Evolutionary conservation across 2,797 vertebrate genomes (phyloP), one percentile per base, ranked within the genome.

Genomic region (Protosalanx chinensis): DNA sequence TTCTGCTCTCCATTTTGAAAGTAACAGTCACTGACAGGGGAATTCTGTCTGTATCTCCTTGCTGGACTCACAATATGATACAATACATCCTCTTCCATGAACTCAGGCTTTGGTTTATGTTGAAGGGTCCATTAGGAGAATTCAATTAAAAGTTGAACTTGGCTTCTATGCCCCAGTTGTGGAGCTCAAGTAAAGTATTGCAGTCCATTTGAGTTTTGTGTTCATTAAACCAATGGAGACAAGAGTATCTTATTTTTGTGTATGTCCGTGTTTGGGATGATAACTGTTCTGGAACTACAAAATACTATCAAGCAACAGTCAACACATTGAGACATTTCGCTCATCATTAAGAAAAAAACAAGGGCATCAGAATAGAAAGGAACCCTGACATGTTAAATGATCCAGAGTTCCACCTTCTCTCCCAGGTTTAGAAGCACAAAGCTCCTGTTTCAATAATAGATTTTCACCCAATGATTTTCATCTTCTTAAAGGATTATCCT

Each of bases 401-500:
- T 71, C 72, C 51, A 29, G 13, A 72, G 56, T 74, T 86, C 77
- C 72, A 59, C 68, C 64, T 76, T 63, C 61, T 27, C 27, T 35
- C 20, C 5, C 76, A 69, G 78, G 76, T 80, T 70, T 37, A 59
- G 68, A 64, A 78, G 78, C 73, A 90, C 88, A 90, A 85, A 86
- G 81, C 74, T 74, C 49, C 75, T 90, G 84, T 88, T 84, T 53
- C 7, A 83, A 77, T 18, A 35, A 67, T 71, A 82, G 76, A 59
- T 82, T 60, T 69, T 70, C 68, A 70, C 13, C 7, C 35, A 67
- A 49, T 20, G 8, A 18, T 87, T 23, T 88, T 79, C 77, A 72
- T 85, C 80, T 84, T 80, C 81, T 86, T 82, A 88, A 76, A 10
- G 79, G 89, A 88, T 90, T 90, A 91, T 79, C 62, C 68, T 76